Base-by-base conservation (phyloP, 1,140 invertebrate species). In the Drepana arcuata region DNA sequence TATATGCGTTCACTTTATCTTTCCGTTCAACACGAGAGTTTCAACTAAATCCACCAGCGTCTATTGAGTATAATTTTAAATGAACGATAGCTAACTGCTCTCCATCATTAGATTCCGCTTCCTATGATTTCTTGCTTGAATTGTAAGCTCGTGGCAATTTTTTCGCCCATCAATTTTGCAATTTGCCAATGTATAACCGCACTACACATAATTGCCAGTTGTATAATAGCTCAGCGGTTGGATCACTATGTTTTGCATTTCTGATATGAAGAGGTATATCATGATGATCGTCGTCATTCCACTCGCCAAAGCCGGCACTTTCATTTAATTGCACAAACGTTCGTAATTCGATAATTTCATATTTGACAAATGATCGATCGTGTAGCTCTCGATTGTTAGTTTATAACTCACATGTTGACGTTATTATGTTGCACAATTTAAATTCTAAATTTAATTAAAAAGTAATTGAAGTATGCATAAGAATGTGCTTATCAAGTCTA, bases 221-320 rank as follows among this genome's bases (percentile, higher is more conserved):
- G 57, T 57, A 53, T 61, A 69, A 71, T 42, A 55, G 24, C 23
- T 26, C 28, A 50, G 41, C 34, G 50, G 54, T 73, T 60, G 59
- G 47, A 64, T 61, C 54, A 54, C 43, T 31, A 33, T 52, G 36
- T 53, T 65, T 65, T 62, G 51, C 48, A 60, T 62, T 67, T 62
- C 53, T 54, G 39, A 39, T 10, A 39, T 28, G 32, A 46, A 44
- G 38, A 31, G 38, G 40, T 45, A 39, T 27, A 52, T 54, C 40
- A 55, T 55, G 58, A 50, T 51, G 36, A 49, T 50, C 32, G 51
- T 44, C 55, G 51, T 59, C 48, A 58, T 52, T 58, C 51, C n/a
- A 16, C 18, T 54, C 34, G 48, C 55, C 36, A 38, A 49, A 44
- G 34, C 26, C 31, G 21, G n/a, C 11, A 29, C 31, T 36, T 47